Conservation (phyloP, 2,113 vertebrate species). For the Bos indicus region DNA sequence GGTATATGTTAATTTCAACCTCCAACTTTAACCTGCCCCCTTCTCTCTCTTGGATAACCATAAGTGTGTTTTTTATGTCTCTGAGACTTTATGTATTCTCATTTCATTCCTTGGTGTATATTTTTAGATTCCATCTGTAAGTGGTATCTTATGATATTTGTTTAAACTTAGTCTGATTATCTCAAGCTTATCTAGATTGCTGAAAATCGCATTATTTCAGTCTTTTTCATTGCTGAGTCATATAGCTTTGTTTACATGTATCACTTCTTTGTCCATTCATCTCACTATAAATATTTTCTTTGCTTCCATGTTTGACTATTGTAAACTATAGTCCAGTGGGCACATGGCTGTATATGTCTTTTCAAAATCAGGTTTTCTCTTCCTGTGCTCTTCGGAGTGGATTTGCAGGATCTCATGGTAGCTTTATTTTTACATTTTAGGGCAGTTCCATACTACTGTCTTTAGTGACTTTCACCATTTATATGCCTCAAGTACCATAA, state of each 20-base stretch:
- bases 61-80: rapidly evolving
- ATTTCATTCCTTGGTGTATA: neutral
- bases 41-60: neutral
- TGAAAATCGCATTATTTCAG: neutral
- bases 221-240: neutral
- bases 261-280: neutral
- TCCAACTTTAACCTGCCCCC: neutral
- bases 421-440: neutral
- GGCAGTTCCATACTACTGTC: neutral
- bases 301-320: neutral
- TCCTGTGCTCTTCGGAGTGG: neutral
- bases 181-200: neutral
- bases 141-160: neutral
- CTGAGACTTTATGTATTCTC: neutral
- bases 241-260: neutral
- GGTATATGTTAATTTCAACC: neutral
- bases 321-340: neutral
- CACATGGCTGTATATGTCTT: neutral
- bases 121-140: neutral
- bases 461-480: neutral
- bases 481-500: neutral
- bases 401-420: neutral
- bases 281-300: neutral
- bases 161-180: neutral
- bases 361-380: neutral